These are phyloP conservation scores for Phrynosoma platyrhinos DNA, from an alignment of 2,113 vertebrate genomes.

Conservation along the genomic window DNA sequence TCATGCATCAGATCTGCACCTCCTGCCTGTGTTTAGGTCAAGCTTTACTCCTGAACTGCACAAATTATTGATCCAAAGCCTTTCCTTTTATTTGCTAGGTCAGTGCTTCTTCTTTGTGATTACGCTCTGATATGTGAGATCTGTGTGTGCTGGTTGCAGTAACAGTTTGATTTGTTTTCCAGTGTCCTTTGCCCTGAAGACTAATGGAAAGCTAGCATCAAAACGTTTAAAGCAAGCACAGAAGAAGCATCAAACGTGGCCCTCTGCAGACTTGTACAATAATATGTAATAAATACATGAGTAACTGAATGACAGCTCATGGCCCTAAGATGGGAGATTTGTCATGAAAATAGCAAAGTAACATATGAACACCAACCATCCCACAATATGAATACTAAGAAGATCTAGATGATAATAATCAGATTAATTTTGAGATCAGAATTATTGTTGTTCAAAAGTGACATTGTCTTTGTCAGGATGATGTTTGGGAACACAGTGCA, in stretches of 20 bases:
- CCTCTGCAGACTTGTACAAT: not conserved
- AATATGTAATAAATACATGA: not conserved
- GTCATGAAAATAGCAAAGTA: not conserved
- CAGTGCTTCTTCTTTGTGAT: slow-evolving; percentile 11
- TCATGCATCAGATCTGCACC: not conserved
- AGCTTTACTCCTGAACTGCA: not conserved
- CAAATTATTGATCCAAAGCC: not conserved
- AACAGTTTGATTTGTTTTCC: slow-evolving; percentile 19
- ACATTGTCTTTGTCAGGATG: not conserved
- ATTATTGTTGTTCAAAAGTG: not conserved
- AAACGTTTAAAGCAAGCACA: not conserved
- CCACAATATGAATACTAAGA: not conserved
- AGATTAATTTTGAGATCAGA: not conserved
- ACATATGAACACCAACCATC: not conserved
- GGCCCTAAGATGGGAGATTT: not conserved
- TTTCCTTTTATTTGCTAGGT: not conserved
- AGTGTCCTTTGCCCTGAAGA: slow-evolving; percentile 17
- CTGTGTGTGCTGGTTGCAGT: not conserved
- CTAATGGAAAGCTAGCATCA: not conserved
- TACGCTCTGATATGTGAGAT: not conserved
- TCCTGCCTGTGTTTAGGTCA: not conserved
- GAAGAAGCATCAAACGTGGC: not conserved
- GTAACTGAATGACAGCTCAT: not conserved
- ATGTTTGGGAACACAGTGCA: not conserved
- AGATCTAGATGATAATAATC: not conserved